phyloP scores from a whole-genome alignment of 2,888 invertebrate species.

The Amiota mariae region DNA sequence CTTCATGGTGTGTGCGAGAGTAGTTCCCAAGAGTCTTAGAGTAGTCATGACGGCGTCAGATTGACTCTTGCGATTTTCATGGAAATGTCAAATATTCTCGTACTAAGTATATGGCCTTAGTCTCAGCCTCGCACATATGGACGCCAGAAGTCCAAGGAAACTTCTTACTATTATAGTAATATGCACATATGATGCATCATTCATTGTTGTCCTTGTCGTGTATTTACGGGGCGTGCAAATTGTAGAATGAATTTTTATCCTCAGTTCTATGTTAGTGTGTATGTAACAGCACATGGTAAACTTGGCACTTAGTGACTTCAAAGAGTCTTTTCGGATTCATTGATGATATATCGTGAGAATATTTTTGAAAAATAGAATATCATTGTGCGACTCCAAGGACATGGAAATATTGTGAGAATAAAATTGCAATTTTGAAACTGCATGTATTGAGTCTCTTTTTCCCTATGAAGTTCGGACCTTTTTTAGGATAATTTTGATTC shows the following conservation, averaged over 20 bases:
- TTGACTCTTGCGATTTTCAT: slow-evolving; percentile 64
- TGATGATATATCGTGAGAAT: slow-evolving; percentile 6
- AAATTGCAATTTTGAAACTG: too few relatives aligned
- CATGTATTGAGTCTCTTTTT: too few relatives aligned
- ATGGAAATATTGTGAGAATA: too few relatives aligned
- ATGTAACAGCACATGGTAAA: background rate
- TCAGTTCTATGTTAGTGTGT: background rate
- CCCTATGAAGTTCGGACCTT: too few relatives aligned
- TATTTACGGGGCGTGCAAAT: slow-evolving; percentile 33
- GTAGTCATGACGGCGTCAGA: slow-evolving; percentile 52
- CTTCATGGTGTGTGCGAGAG: background rate
- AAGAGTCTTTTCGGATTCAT: slow-evolving; percentile 7
- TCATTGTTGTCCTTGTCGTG: slow-evolving; percentile 37
- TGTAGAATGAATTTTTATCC: slow-evolving; percentile 46
- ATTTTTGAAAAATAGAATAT: slow-evolving; percentile 3
- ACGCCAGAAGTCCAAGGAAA: slow-evolving; percentile 47
- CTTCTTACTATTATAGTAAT: background rate
- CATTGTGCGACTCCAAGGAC: too few relatives aligned
- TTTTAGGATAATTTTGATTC: too few relatives aligned
- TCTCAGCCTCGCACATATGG: slow-evolving; percentile 53
- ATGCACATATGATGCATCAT: too few relatives aligned
- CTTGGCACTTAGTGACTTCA: slow-evolving; percentile 9
- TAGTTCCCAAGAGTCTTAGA: background rate
- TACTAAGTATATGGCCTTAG: slow-evolving; percentile 36
- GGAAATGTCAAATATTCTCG: slow-evolving; percentile 45